phyloP scores from a whole-genome alignment of 2,888 invertebrate genomes.

The Leucophenga montana region DNA sequence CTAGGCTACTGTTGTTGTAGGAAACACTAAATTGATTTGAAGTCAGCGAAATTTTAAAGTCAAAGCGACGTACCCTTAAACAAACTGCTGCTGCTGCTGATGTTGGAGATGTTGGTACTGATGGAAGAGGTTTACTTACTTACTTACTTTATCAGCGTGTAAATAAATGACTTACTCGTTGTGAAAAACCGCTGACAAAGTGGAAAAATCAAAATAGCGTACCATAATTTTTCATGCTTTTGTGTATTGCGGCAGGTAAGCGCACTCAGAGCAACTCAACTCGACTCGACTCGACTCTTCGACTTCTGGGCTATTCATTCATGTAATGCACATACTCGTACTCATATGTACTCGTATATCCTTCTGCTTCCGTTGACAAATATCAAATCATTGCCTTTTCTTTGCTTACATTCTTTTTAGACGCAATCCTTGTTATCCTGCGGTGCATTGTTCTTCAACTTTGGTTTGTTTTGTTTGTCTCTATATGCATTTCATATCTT shows the following conservation, averaged over 20 bases:
- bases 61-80: not conserved
- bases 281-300: not conserved
- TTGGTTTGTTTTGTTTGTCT: conserved; percentile 12
- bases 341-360: conserved; percentile 2
- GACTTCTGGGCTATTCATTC: not conserved
- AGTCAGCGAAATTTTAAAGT: conserved; percentile 1
- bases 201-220: conserved; percentile 23
- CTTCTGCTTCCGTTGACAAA: conserved; percentile 26
- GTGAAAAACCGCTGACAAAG: conserved; percentile 21
- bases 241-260: conserved; percentile 7
- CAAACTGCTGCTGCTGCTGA: too few relatives aligned
- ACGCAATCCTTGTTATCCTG: conserved; percentile 1
- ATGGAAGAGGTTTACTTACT: not conserved
- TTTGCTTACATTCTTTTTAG: not conserved
- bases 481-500: conserved; percentile 5
- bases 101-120: not conserved
- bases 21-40: conserved; percentile 12
- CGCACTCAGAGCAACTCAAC: not conserved
- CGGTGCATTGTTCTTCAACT: conserved; percentile 22
- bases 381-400: conserved; percentile 25
- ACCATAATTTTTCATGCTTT: conserved; percentile 7
- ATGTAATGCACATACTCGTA: conserved; percentile 1
- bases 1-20: too few relatives aligned
- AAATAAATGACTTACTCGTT: conserved; percentile 19
- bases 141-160: conserved; percentile 3